phyloP scores from a whole-genome alignment of 1,140 invertebrate genomes.

The Drosophila watanabei region DNA sequence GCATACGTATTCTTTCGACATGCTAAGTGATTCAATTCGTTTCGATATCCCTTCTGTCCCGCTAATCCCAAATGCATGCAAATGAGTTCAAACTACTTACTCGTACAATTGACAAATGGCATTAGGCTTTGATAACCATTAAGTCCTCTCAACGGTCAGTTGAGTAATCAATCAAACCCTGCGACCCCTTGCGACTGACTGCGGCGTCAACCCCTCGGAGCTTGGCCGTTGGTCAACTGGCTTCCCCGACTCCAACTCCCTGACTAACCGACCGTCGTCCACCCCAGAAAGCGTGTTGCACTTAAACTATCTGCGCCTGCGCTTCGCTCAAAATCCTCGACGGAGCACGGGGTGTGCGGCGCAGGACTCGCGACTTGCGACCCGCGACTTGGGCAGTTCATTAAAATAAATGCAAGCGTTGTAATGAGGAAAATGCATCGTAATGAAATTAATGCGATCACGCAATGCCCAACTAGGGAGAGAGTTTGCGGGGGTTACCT shows the following conservation, averaged over 20 bases:
- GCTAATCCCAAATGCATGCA: conserved; percentile 51
- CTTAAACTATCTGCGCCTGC: conserved; percentile 80
- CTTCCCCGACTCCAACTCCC: conserved; percentile 7
- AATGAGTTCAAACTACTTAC: conserved; percentile 35
- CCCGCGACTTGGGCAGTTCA: conserved; percentile 55
- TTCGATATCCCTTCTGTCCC: conserved; percentile 31
- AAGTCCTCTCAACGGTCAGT: conserved; percentile 78
- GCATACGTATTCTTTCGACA: conserved; percentile 3
- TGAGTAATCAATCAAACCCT: conserved; percentile 76
- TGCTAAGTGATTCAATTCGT: conserved; percentile 3
- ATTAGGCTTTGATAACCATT: conserved; percentile 72
- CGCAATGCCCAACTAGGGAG: conserved; percentile 38
- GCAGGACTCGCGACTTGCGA: conserved; percentile 32
- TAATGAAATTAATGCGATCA: conserved; percentile 82
- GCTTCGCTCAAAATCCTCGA: conserved; percentile 64
- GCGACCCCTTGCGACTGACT: conserved; percentile 36
- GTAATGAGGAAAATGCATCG: conserved; percentile 75
- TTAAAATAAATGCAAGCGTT: conserved; percentile 75
- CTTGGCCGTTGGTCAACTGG: conserved; percentile 66
- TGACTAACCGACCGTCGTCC: conserved; percentile 18
- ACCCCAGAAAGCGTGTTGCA: conserved; percentile 62
- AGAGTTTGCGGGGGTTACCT: conserved; percentile 4
- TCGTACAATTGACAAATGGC: conserved; percentile 63
- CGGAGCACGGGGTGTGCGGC: conserved; percentile 27
- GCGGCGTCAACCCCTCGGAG: conserved; percentile 49